Percentiles rank a stretch among this genome's conserved stretches.
Evolutionary conservation across 1,140 invertebrate genomes (phyloP).

Genomic region (Zophobas atratus): DNA sequence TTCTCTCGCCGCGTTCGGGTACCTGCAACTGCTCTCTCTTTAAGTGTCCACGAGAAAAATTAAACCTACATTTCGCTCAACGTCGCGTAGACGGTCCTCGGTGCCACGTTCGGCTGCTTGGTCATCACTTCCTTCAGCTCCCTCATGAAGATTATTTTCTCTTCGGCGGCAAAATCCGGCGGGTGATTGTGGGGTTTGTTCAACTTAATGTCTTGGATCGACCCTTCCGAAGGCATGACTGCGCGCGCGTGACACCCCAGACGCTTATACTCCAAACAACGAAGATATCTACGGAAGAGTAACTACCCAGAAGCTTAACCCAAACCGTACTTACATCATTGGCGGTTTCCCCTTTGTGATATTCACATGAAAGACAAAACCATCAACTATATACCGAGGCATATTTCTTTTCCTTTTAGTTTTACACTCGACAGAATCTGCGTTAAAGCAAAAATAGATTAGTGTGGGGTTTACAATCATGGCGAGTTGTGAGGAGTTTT

Average conservation of each 20-base stretch:
- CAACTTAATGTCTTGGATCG: constrained; percentile 62
- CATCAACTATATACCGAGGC: constrained; percentile 65
- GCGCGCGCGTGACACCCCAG: constrained; percentile 63
- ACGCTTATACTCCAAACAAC: constrained; percentile 64
- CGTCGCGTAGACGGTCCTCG: constrained; percentile 58
- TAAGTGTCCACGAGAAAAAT: background rate
- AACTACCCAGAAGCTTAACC: constrained; percentile 22
- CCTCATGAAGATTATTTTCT: constrained; percentile 63
- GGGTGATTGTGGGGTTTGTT: constrained; percentile 65
- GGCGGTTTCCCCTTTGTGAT: constrained; percentile 64
- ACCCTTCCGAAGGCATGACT: constrained; percentile 62
- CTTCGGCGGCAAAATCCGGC: constrained; percentile 63
- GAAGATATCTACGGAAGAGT: constrained; percentile 46
- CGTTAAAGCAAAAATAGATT: constrained; percentile 21
- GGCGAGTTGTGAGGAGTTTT: no score
- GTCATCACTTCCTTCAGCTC: constrained; percentile 62
- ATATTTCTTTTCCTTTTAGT: constrained; percentile 61
- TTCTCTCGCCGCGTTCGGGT: constrained; percentile 62
- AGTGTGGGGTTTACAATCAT: background rate
- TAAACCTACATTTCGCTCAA: constrained; percentile 60
- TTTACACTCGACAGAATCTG: constrained; percentile 27
- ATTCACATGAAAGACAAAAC: constrained; percentile 65
- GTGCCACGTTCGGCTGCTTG: constrained; percentile 54
- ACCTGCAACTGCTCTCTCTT: constrained; percentile 56
- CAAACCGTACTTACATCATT: constrained; percentile 62